Evolutionary conservation across 2,797 vertebrate species (phyloP).

Genomic region (Danio choprae): DNA sequence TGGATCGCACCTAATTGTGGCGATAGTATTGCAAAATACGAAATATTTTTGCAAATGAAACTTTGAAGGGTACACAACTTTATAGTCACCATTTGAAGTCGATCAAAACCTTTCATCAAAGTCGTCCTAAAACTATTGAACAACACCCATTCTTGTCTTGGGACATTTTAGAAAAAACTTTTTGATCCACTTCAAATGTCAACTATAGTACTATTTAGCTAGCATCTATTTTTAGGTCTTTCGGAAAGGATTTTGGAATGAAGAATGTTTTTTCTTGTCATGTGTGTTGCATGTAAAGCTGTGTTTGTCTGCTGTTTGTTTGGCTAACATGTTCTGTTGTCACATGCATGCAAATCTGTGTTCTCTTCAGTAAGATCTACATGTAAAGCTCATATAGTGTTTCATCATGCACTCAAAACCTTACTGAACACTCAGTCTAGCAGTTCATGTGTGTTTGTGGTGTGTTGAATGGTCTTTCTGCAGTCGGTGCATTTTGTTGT

Average conservation of each 20-base stretch:
- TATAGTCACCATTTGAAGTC: too few species aligned
- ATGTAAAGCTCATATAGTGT: neutral
- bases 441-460: constrained; percentile 52
- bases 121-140: too few species aligned
- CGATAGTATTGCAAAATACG: neutral
- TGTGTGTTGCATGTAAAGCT: constrained; percentile 55
- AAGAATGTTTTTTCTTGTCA: constrained; percentile 42
- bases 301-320: constrained; percentile 26
- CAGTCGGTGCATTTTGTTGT: constrained; percentile 34
- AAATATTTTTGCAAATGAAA: neutral
- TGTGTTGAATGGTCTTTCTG: constrained; percentile 51
- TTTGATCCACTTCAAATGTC: too few species aligned
- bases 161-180: too few species aligned
- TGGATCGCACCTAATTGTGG: neutral
- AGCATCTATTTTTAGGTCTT: neutral
- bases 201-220: neutral
- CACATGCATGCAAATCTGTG: constrained; percentile 67
- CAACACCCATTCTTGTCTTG: too few species aligned
- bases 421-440: constrained; percentile 72
- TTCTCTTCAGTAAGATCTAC: constrained; percentile 75
- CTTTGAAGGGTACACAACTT: neutral
- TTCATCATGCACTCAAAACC: constrained; percentile 60
- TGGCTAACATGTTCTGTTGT: constrained; percentile 46
- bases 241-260: constrained; percentile 22
- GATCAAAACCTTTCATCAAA: too few species aligned